Evolutionary conservation across 2,888 invertebrate genomes (phyloP).

Genomic region (Melanotus villosus): DNA sequence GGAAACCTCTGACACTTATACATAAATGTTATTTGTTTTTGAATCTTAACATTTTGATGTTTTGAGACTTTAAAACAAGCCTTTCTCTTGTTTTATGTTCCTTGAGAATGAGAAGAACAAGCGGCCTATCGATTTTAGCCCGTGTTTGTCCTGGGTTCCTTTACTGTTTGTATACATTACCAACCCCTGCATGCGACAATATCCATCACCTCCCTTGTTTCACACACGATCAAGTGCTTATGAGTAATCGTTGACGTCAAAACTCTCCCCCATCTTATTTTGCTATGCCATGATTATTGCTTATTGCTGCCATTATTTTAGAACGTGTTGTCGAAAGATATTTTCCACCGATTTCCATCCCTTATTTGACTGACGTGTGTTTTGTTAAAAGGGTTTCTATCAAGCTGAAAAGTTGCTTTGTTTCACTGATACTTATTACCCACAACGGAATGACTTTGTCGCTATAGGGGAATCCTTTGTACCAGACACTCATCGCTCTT

Average conservation of each 20-base stretch:
- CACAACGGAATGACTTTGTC: slow-evolving; percentile 14
- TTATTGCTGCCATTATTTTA: slow-evolving; percentile 11
- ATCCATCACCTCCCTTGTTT: slow-evolving; percentile 22
- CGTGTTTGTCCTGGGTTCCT: slow-evolving; percentile 8
- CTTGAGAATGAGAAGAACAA: slow-evolving; percentile 6
- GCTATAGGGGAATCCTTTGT: slow-evolving; percentile 4
- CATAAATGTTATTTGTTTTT: slow-evolving; percentile 27
- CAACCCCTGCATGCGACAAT: slow-evolving; percentile 14
- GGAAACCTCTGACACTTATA: slow-evolving; percentile 21
- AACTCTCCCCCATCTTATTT: background rate
- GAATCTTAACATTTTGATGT: slow-evolving; percentile 9
- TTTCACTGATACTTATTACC: slow-evolving; percentile 14
- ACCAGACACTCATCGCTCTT: background rate
- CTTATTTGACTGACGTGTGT: background rate
- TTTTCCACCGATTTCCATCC: slow-evolving; percentile 1
- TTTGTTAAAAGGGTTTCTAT: background rate
- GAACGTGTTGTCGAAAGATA: background rate
- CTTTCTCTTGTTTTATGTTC: background rate
- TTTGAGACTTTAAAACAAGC: background rate
- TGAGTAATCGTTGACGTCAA: slow-evolving; percentile 14
- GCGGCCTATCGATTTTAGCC: slow-evolving; percentile 13
- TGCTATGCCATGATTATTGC: slow-evolving; percentile 16
- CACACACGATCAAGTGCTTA: slow-evolving; percentile 25
- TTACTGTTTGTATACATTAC: slow-evolving; percentile 5
- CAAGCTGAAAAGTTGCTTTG: slow-evolving; percentile 8